Evolutionary conservation across 2,113 vertebrate genomes (phyloP).

Genomic region (Urocynchramus pylzowi): DNA sequence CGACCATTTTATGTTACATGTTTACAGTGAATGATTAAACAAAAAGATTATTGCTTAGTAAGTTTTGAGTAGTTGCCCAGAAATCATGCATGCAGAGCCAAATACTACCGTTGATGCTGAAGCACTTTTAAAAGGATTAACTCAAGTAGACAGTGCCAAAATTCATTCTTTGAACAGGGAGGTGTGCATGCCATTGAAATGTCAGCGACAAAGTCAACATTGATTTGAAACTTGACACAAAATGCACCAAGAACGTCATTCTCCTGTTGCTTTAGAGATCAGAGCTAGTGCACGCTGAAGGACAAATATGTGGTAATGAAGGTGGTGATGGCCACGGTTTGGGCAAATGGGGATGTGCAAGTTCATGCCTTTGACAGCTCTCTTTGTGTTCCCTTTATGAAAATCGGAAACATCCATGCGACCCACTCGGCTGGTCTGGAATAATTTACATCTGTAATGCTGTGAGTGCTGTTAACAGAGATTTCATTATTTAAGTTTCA

Average conservation of each 20-base stretch:
- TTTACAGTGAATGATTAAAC: constrained; percentile 60
- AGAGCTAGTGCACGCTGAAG: neutral
- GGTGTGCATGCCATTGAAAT: neutral
- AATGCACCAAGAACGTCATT: neutral
- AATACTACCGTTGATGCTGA: neutral
- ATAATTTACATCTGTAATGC: neutral
- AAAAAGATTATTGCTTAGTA: constrained; percentile 30
- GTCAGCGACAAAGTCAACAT: neutral
- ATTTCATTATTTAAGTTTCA: neutral
- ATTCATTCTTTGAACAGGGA: neutral
- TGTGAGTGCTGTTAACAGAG: neutral
- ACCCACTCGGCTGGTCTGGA: neutral
- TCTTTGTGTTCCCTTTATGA: neutral
- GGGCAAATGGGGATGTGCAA: neutral
- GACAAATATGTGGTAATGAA: neutral
- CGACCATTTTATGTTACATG: constrained; percentile 32
- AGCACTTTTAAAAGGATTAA: constrained; percentile 25
- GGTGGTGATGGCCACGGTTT: fast-evolving
- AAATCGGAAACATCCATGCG: fast-evolving
- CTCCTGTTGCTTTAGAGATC: neutral
- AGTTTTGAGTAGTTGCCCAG: constrained; percentile 53
- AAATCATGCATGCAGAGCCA: constrained; percentile 47
- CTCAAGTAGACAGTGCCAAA: neutral
- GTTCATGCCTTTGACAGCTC: neutral
- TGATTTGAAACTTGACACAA: neutral